Conservation (phyloP, 2,113 vertebrate genomes). For the Zapornia atra region DNA sequence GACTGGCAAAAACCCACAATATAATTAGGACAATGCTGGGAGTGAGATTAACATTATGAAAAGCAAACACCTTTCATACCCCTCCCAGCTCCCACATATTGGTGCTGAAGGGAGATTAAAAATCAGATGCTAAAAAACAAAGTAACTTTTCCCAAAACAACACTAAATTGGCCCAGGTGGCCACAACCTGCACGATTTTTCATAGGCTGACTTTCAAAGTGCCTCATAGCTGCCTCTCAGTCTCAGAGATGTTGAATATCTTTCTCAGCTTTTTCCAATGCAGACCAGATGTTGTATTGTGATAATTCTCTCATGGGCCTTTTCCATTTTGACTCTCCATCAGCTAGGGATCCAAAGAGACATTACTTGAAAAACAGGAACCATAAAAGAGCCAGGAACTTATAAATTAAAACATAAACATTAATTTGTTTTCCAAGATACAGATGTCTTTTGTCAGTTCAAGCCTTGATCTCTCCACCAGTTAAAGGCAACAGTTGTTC, state of each 20-base stretch:
- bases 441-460: slow-evolving; percentile 66
- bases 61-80: slow-evolving; percentile 27
- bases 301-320: slow-evolving; percentile 62
- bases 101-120: neutral
- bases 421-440: slow-evolving; percentile 69
- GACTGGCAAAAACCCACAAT: neutral
- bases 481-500: slow-evolving; percentile 60
- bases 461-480: slow-evolving; percentile 66
- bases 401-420: slow-evolving; percentile 74
- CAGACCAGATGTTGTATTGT: slow-evolving; percentile 65
- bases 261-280: slow-evolving; percentile 58
- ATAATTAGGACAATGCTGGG: neutral
- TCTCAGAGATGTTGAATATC: slow-evolving; percentile 45
- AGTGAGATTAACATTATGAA: neutral
- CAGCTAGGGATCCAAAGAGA: slow-evolving; percentile 59
- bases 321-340: slow-evolving; percentile 67
- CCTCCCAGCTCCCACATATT: neutral
- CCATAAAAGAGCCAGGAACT: slow-evolving; percentile 69
- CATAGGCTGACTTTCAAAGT: slow-evolving; percentile 3
- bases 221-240: neutral
- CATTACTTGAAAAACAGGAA: slow-evolving; percentile 64
- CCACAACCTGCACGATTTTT: slow-evolving; percentile 5
- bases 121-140: neutral
- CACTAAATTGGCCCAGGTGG: slow-evolving; percentile 21
- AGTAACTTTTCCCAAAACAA: slow-evolving; percentile 2